These are phyloP conservation scores for Nebria ingens DNA, from an alignment of 1,140 invertebrate species.

Conservation along the genomic window DNA sequence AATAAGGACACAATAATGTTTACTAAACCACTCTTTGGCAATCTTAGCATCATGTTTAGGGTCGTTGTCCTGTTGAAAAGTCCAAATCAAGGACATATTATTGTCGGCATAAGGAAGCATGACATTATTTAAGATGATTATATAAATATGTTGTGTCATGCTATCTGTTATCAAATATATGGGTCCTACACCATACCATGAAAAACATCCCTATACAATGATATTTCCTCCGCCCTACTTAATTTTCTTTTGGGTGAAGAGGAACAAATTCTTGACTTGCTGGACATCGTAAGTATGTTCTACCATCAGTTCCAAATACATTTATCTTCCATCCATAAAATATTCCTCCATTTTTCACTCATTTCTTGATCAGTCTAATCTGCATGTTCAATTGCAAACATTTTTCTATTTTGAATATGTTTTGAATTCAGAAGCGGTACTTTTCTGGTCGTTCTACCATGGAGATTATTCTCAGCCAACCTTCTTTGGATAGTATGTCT, in stretches of 20 bases:
- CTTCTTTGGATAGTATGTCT: no score
- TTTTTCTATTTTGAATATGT: no score
- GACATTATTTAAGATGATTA: conserved; percentile 19
- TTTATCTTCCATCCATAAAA: conserved; percentile 16
- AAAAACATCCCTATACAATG: conserved; percentile 24
- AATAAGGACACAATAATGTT: conserved; percentile 20
- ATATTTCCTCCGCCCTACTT: conserved; percentile 22
- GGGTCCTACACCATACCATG: conserved; percentile 18
- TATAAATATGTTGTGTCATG: conserved; percentile 18
- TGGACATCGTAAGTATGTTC: conserved; percentile 14
- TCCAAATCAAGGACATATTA: conserved; percentile 22
- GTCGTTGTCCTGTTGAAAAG: conserved; percentile 26
- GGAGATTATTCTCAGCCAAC: no score
- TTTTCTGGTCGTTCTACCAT: no score
- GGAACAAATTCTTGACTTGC: conserved; percentile 14
- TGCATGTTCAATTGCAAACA: no score
- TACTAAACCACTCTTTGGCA: conserved; percentile 17
- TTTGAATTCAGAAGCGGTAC: no score
- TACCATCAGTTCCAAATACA: conserved; percentile 14
- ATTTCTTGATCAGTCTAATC: no score
- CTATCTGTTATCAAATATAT: conserved; percentile 17
- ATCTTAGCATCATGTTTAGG: conserved; percentile 23
- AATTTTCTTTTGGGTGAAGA: conserved; percentile 20
- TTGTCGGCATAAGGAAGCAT: conserved; percentile 21
- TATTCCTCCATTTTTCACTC: conserved; percentile 15